Evolutionary conservation across 2,888 invertebrate species (phyloP).

Genomic region (Rugalucina vietnamica): DNA sequence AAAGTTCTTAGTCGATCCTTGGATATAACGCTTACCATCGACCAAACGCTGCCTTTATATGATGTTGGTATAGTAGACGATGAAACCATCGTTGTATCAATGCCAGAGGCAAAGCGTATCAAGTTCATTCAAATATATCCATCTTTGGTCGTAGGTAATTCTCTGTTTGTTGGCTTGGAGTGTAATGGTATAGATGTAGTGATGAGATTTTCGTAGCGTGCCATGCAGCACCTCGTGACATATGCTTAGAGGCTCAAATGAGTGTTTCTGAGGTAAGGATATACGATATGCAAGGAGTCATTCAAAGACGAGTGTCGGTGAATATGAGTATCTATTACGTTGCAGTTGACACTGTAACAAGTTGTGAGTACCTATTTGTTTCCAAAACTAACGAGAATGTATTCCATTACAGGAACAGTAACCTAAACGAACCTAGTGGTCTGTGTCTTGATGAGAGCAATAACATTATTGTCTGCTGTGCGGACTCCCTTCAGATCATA

Average conservation of each 20-base stretch:
- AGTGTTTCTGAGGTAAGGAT: too few species aligned
- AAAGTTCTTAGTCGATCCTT: not conserved
- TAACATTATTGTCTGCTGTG: not conserved
- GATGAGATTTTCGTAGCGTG: not conserved
- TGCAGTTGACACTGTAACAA: not conserved
- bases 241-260: too few species aligned
- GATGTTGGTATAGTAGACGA: not conserved
- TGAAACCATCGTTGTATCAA: not conserved
- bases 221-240: not conserved
- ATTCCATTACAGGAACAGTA: not conserved
- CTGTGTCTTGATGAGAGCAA: not conserved
- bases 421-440: not conserved
- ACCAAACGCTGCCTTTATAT: not conserved
- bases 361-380: not conserved
- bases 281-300: too few species aligned
- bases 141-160: not conserved
- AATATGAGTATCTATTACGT: too few species aligned
- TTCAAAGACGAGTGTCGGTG: too few species aligned
- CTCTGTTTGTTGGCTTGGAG: not conserved
- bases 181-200: not conserved
- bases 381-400: not conserved
- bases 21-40: not conserved
- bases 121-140: not conserved
- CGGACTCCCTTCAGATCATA: not conserved
- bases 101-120: not conserved